These are phyloP conservation scores for Formicarius rufipectus DNA, from an alignment of 2,113 vertebrate genomes.

Conservation along the genomic window DNA sequence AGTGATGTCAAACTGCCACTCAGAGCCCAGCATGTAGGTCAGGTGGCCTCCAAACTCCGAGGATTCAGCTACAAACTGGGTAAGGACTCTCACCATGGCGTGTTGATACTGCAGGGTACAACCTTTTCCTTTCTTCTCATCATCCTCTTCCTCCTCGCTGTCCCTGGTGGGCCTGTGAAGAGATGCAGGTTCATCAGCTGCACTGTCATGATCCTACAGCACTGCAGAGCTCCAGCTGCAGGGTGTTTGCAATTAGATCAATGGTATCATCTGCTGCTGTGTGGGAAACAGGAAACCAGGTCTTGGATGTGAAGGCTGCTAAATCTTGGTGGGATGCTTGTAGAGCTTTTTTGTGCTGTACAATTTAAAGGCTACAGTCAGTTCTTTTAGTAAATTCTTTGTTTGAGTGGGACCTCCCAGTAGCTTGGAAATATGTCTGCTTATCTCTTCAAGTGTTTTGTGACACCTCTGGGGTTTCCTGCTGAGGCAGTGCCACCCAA, in stretches of 20 bases:
- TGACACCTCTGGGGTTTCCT: not conserved
- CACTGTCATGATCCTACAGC: too few species aligned
- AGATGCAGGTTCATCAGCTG: not conserved
- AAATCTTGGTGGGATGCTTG: not conserved
- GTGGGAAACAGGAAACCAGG: not conserved
- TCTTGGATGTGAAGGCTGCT: not conserved
- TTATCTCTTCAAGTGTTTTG: not conserved
- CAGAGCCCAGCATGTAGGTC: constrained; percentile 87
- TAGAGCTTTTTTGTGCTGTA: not conserved
- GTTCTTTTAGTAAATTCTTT: not conserved
- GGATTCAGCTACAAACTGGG: constrained; percentile 90
- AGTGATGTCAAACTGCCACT: constrained; percentile 97
- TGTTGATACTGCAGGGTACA: constrained; percentile 97
- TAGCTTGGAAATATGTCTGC: not conserved
- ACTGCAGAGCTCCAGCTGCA: not conserved
- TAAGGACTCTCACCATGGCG: constrained; percentile 89
- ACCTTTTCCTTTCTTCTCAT: constrained; percentile 89
- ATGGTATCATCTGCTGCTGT: not conserved
- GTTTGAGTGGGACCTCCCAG: not conserved
- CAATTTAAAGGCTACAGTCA: not conserved
- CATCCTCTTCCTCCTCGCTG: constrained; percentile 96
- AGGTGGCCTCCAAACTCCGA: constrained; percentile 81
- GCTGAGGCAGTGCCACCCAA: not conserved
- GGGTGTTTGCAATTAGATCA: not conserved
- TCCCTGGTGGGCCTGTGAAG: constrained; percentile 88